Evolutionary conservation across 2,888 invertebrate genomes (phyloP).

Genomic region (Galeopsomyia nigrocyanea): DNA sequence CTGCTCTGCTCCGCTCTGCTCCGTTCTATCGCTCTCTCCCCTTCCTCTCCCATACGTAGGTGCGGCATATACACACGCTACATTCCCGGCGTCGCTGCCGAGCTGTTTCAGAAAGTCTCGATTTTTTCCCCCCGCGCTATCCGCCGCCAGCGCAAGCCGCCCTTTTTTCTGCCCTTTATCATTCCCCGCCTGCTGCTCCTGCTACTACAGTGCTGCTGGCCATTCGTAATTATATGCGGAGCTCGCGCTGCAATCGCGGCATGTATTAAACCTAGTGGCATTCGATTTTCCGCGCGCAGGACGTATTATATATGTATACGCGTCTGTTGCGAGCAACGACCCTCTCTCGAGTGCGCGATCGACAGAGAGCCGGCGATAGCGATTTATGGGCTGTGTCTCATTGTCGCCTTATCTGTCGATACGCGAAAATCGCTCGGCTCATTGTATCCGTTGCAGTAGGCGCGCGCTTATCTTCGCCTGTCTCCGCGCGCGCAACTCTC

Average conservation of each 20-base stretch:
- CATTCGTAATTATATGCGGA: slow-evolving; percentile 10
- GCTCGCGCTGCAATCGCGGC: too few species aligned
- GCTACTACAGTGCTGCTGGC: background rate
- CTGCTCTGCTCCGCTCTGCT: background rate
- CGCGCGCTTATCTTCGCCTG: slow-evolving; percentile 37
- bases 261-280: too few species aligned
- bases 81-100: too few species aligned
- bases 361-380: slow-evolving; percentile 46
- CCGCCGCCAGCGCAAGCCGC: background rate
- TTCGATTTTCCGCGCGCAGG: too few species aligned
- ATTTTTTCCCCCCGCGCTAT: slow-evolving; percentile 10
- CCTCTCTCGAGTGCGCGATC: too few species aligned
- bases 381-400: slow-evolving; percentile 34
- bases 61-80: background rate
- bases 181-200: background rate
- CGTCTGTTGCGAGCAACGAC: too few species aligned
- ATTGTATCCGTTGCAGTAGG: slow-evolving; percentile 5
- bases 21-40: background rate
- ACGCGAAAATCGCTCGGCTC: slow-evolving; percentile 36
- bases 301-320: too few species aligned
- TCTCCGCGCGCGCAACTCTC: background rate
- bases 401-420: slow-evolving; percentile 42
- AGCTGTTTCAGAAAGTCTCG: slow-evolving; percentile 31
- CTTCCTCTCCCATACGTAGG: background rate
- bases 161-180: slow-evolving; percentile 28